Evolutionary conservation across 2,888 invertebrate species (phyloP).

Genomic region (Thumatha senex): DNA sequence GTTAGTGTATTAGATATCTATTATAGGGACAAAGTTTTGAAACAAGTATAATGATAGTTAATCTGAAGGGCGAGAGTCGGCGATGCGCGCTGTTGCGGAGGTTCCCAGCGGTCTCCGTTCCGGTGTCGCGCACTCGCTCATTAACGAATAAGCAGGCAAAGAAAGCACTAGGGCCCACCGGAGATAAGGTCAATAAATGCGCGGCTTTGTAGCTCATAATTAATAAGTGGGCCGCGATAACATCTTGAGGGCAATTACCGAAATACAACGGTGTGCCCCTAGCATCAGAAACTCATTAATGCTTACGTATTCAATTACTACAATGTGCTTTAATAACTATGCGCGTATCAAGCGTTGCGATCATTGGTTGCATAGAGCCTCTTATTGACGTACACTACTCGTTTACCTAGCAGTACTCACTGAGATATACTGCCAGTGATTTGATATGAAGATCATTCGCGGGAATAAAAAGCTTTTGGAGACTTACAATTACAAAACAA

Average conservation of each 20-base stretch:
- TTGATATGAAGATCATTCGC: not conserved
- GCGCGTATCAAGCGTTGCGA: not conserved
- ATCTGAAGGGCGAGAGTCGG: slow-evolving; percentile 27
- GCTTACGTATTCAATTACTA: slow-evolving; percentile 55
- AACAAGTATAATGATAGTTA: slow-evolving; percentile 27
- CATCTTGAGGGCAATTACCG: slow-evolving; percentile 67
- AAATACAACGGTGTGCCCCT: slow-evolving; percentile 56
- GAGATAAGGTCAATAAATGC: slow-evolving; percentile 80
- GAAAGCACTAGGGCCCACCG: slow-evolving; percentile 70
- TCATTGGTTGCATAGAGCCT: not conserved
- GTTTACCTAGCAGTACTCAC: not conserved
- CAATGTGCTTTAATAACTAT: slow-evolving; percentile 46
- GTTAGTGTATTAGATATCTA: slow-evolving; percentile 29
- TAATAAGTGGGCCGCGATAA: slow-evolving; percentile 69
- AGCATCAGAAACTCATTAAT: slow-evolving; percentile 56
- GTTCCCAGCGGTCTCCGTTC: slow-evolving; percentile 61
- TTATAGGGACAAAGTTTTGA: slow-evolving; percentile 28
- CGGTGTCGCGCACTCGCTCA: slow-evolving; percentile 61
- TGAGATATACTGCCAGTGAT: not conserved
- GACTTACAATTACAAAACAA: not conserved
- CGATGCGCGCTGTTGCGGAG: slow-evolving; percentile 15
- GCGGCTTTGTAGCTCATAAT: slow-evolving; percentile 69
- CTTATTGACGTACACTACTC: not conserved
- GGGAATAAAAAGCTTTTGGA: not conserved
- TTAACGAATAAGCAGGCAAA: slow-evolving; percentile 63